phyloP scores from a whole-genome alignment of 2,888 invertebrate species.

The Hyles lineata region DNA sequence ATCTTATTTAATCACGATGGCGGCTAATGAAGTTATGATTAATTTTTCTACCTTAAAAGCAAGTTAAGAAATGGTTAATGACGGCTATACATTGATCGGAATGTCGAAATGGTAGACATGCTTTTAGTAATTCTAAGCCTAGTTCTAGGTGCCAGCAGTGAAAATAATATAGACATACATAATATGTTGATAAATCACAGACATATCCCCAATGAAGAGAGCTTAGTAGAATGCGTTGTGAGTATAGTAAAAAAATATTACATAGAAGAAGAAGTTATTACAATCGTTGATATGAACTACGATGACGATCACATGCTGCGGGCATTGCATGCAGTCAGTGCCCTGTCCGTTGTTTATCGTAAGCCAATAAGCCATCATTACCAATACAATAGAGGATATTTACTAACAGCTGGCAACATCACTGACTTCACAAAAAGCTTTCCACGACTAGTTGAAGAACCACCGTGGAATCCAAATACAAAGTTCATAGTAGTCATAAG shows the following conservation, averaged over 20 bases:
- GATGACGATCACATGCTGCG: conserved; percentile 37
- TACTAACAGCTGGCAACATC: conserved; percentile 46
- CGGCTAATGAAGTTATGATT: no score
- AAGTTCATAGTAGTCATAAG: conserved; percentile 54
- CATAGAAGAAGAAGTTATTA: conserved; percentile 34
- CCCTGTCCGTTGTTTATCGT: conserved; percentile 22
- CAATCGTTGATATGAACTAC: conserved; percentile 38
- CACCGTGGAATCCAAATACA: conserved; percentile 57
- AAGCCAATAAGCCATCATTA: conserved; percentile 3
- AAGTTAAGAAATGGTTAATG: no score
- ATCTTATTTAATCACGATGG: no score
- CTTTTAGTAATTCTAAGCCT: conserved; percentile 28
- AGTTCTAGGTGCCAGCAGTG: background rate
- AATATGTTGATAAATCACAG: background rate
- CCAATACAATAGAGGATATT: conserved; percentile 44
- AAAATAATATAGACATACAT: background rate
- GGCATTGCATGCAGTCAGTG: conserved; percentile 39
- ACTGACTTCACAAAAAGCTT: conserved; percentile 43
- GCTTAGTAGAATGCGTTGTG: conserved; percentile 38
- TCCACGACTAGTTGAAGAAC: conserved; percentile 43
- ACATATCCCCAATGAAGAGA: background rate
- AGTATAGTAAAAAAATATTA: conserved; percentile 42
- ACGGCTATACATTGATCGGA: background rate
- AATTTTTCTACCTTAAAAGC: no score
- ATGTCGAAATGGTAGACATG: conserved; percentile 39